phyloP scores from a whole-genome alignment of 2,797 vertebrate genomes.

The Heterohyrax brucei region DNA sequence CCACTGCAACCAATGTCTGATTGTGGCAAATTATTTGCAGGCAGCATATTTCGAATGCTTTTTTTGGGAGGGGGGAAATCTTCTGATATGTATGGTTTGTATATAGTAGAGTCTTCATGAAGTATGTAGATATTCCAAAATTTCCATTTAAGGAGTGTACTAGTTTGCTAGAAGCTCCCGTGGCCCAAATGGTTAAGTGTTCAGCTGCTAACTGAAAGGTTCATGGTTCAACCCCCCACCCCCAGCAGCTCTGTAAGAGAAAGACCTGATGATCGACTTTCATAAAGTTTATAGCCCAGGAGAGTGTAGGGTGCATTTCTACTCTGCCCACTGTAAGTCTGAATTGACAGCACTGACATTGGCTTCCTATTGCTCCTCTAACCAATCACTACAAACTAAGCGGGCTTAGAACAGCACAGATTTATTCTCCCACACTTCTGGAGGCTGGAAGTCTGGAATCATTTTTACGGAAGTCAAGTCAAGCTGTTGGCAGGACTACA shows the following conservation, averaged over 20 bases:
- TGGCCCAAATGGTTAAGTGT: not conserved
- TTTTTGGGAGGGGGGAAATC: not conserved
- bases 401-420: conserved; percentile 1
- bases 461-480: conserved; percentile 11
- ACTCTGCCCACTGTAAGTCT: not conserved
- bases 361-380: conserved; percentile 4
- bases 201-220: not conserved
- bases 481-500: conserved; percentile 34
- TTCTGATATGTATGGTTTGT: conserved; percentile 47
- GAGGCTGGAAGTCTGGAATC: conserved; percentile 18
- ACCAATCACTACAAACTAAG: conserved; percentile 49
- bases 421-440: conserved; percentile 19
- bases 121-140: conserved; percentile 41
- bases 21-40: not conserved
- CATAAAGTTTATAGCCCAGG: not conserved
- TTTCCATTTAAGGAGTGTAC: conserved; percentile 6
- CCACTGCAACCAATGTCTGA: conserved; percentile 2
- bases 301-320: not conserved
- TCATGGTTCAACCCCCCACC: not conserved
- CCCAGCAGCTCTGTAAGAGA: not conserved
- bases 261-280: not conserved
- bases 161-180: not conserved
- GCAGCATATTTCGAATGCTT: not conserved
- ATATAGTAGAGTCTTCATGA: not conserved
- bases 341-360: not conserved